Percentiles rank a stretch among this genome's conserved stretches.
These are phyloP conservation scores for Odontamblyopus lacepedii DNA, from an alignment of 2,797 vertebrate genomes.

Conservation along the genomic window DNA sequence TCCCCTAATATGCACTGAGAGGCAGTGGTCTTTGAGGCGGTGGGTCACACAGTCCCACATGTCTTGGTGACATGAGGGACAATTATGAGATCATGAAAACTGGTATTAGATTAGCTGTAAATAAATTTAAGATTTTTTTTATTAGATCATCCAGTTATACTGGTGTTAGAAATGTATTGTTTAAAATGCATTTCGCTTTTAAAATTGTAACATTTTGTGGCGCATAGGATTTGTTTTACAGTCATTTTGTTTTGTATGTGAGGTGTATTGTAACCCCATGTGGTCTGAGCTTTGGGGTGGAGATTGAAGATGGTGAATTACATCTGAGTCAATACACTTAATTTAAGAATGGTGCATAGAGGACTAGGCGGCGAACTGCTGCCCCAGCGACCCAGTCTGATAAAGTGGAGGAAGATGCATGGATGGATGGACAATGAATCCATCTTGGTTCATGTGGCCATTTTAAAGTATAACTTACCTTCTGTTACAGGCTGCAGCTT, in stretches of 20 bases:
- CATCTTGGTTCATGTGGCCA: background rate
- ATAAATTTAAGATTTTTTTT: background rate
- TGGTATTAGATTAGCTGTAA: background rate
- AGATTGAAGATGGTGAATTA: background rate
- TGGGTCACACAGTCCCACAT: conserved; percentile 17
- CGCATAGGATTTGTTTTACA: background rate
- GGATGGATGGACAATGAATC: background rate
- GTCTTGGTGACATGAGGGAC: background rate
- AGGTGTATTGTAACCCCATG: background rate
- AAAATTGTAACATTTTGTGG: background rate
- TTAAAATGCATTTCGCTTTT: background rate
- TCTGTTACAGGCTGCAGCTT: conserved; percentile 97
- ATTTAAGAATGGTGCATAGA: background rate
- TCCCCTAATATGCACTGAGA: conserved; percentile 14
- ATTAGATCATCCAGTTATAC: background rate
- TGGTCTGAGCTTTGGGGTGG: background rate
- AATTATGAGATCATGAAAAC: background rate
- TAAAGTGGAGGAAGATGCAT: too few species aligned
- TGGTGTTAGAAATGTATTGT: background rate
- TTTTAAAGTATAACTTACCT: conserved; percentile 70
- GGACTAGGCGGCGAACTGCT: too few species aligned
- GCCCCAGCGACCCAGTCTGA: too few species aligned
- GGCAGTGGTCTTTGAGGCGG: conserved; percentile 14
- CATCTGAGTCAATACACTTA: background rate
- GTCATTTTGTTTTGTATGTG: background rate